Percentiles rank a stretch among this genome's conserved stretches.
These are phyloP conservation scores for Metopolophium dirhodum DNA, from an alignment of 1,140 invertebrate species.

Conservation along the genomic window DNA sequence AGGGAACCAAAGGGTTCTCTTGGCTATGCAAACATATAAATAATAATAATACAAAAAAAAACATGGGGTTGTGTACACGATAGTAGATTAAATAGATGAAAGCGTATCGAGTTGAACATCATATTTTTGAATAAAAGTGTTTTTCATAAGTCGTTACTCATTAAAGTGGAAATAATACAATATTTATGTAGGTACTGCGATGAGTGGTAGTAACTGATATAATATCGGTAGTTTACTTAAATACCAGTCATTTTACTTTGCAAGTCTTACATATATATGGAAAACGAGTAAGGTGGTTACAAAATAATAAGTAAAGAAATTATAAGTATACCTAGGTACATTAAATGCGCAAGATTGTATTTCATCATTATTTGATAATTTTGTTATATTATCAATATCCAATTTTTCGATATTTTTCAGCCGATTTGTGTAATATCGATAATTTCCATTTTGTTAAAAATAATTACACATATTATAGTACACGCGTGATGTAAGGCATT, in stretches of 20 bases:
- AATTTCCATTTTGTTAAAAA: not conserved
- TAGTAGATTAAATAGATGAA: constrained; percentile 27
- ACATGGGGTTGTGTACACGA: not conserved
- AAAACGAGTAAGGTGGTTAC: not conserved
- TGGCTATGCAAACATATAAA: not conserved
- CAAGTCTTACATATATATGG: not conserved
- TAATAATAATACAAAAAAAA: not conserved
- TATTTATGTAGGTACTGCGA: not conserved
- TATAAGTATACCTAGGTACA: not conserved
- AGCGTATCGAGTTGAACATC: not conserved
- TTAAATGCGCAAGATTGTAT: not conserved
- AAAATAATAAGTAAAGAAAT: not conserved
- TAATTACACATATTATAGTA: not conserved
- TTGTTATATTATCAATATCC: not conserved
- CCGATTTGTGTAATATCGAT: not conserved
- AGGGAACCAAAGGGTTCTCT: constrained; percentile 18
- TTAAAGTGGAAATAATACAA: not conserved
- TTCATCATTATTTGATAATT: not conserved
- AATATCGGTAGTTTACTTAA: no score
- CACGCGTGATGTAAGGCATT: not conserved
- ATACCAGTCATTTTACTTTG: not conserved
- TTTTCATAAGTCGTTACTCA: not conserved
- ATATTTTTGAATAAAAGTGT: constrained; percentile 2
- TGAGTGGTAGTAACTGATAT: no score
- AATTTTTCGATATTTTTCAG: not conserved